phyloP scores from a whole-genome alignment of 2,888 invertebrate genomes.

The Philonicus albiceps region DNA sequence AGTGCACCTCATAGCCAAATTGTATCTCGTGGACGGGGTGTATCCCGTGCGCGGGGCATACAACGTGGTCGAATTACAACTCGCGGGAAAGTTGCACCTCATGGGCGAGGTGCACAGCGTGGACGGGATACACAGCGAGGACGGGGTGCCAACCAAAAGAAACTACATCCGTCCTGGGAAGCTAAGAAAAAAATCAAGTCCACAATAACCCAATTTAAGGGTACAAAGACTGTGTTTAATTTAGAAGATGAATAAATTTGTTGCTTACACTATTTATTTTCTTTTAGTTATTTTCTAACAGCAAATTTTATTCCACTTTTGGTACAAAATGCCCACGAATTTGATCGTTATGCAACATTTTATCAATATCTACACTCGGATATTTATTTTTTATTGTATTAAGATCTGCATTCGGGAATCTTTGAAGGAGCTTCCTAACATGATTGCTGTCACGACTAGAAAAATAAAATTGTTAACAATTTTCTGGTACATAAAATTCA shows the following conservation, averaged over 20 bases:
- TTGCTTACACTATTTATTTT: neutral
- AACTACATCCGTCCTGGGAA: conserved; percentile 59
- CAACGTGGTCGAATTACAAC: neutral
- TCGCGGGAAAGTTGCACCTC: too few relatives aligned
- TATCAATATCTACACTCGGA: conserved; percentile 79
- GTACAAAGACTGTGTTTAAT: conserved; percentile 58
- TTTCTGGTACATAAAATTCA: neutral
- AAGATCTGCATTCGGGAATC: conserved; percentile 79
- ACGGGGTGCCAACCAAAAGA: neutral
- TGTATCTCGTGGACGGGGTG: too few relatives aligned
- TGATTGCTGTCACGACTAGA: conserved; percentile 70
- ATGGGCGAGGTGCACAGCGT: neutral
- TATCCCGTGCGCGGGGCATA: neutral
- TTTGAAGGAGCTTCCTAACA: conserved; percentile 73
- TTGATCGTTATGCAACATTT: conserved; percentile 67
- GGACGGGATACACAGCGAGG: neutral
- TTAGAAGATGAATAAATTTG: conserved; percentile 46
- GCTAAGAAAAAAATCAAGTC: conserved; percentile 59
- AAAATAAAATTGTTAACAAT: conserved; percentile 26
- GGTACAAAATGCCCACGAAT: conserved; percentile 71
- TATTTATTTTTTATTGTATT: conserved; percentile 75
- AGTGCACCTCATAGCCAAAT: too few relatives aligned
- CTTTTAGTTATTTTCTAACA: neutral
- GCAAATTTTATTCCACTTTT: conserved; percentile 49
- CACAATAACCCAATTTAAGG: conserved; percentile 55